Percentiles rank a stretch among this genome's conserved stretches.
phyloP scores from a whole-genome alignment of 2,888 invertebrate species.

The Seira ritae region DNA sequence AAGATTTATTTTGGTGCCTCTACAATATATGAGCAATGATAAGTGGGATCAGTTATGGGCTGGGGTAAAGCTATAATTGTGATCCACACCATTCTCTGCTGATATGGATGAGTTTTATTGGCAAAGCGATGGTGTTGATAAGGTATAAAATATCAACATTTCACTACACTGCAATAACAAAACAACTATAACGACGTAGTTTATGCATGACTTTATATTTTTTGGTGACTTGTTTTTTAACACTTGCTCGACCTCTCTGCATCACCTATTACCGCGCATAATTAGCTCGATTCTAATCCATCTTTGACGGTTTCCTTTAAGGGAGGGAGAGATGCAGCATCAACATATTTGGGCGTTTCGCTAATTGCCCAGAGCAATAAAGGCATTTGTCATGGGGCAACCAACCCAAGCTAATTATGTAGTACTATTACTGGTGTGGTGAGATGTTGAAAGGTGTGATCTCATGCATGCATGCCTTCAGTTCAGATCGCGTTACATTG shows the following conservation, averaged over 20 bases:
- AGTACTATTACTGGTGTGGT: slow-evolving; percentile 46
- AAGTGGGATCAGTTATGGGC: not conserved
- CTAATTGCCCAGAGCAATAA: slow-evolving; percentile 53
- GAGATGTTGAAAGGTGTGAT: slow-evolving; percentile 66
- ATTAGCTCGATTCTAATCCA: slow-evolving; percentile 3
- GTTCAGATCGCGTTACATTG: not conserved
- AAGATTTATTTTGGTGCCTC: not conserved
- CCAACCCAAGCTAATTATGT: slow-evolving; percentile 18
- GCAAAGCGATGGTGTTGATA: no score
- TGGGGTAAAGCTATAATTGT: no score
- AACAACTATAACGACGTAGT: not conserved
- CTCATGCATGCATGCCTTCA: slow-evolving; percentile 5
- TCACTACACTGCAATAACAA: no score
- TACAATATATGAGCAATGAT: not conserved
- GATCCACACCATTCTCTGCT: no score
- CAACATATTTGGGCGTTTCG: not conserved
- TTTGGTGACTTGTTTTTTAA: slow-evolving; percentile 10
- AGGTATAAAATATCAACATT: no score
- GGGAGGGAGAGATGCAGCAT: slow-evolving; percentile 16
- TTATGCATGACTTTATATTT: not conserved
- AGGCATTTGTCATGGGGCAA: slow-evolving; percentile 58
- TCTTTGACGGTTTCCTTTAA: slow-evolving; percentile 10
- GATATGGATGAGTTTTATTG: no score
- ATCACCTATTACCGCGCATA: not conserved
- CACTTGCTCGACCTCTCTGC: slow-evolving; percentile 14